Evolutionary conservation across 2,797 vertebrate species (phyloP).

Genomic region (Cryptoprocta ferox): DNA sequence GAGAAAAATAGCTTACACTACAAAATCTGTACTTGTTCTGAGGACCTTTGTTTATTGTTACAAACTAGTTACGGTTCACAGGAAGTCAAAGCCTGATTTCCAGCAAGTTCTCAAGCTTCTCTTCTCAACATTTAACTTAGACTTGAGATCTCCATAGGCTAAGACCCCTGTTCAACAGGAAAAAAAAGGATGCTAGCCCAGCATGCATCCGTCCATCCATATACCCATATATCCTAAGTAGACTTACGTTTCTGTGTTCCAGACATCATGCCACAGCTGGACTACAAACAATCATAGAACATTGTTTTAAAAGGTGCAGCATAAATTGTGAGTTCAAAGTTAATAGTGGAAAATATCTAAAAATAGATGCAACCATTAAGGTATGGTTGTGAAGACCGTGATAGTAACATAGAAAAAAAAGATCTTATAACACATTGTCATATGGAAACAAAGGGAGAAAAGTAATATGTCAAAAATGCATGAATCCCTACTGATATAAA

Average conservation of each 20-base stretch:
- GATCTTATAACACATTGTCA: not conserved
- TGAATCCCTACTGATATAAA: not conserved
- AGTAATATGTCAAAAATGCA: not conserved
- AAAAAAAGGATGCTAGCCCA: not conserved
- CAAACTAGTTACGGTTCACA: not conserved
- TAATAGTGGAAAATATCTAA: not conserved
- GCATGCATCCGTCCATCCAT: not conserved
- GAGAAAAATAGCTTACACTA: not conserved
- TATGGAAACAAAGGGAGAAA: not conserved
- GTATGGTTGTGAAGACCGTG: not conserved
- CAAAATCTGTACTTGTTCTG: not conserved
- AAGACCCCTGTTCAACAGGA: not conserved
- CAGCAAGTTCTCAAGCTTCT: conserved; percentile 20
- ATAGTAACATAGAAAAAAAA: not conserved
- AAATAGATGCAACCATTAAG: not conserved
- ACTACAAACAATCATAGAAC: not conserved
- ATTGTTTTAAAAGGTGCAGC: not conserved
- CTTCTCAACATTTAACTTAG: not conserved
- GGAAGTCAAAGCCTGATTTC: not conserved
- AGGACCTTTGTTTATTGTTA: not conserved
- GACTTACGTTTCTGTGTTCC: not conserved
- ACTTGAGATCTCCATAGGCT: not conserved
- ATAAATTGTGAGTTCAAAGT: not conserved
- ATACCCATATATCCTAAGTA: not conserved
- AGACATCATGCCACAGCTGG: not conserved